Percentiles rank a stretch among this genome's conserved stretches.
Evolutionary conservation across 2,888 invertebrate species (phyloP).

Genomic region (Tetranychus piercei): DNA sequence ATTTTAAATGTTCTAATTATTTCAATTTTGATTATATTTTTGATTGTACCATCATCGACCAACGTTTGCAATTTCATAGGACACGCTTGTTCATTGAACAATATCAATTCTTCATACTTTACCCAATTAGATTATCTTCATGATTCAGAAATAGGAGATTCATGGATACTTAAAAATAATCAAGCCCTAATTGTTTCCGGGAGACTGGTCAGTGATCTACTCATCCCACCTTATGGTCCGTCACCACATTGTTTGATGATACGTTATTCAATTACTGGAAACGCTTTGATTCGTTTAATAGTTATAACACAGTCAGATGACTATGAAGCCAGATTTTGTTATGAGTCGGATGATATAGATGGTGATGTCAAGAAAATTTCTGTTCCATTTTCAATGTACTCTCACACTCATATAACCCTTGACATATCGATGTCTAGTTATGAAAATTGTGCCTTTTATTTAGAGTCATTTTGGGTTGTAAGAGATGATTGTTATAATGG

Average conservation of each 20-base stretch:
- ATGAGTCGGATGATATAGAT: neutral
- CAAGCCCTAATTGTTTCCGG: neutral
- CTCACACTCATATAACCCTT: neutral
- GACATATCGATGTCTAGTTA: neutral
- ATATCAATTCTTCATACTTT: neutral
- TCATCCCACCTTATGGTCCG: neutral
- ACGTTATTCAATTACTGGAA: neutral
- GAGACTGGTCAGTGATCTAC: neutral
- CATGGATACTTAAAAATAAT: neutral
- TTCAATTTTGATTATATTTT: neutral
- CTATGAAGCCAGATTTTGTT: neutral
- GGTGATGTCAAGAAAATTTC: neutral
- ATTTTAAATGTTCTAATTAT: neutral
- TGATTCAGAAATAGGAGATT: neutral
- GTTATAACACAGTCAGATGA: neutral
- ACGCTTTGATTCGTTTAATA: neutral
- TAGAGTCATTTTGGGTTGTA: neutral
- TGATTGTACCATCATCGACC: neutral
- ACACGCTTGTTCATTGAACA: neutral
- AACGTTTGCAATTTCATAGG: neutral
- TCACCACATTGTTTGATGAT: neutral
- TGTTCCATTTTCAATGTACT: neutral
- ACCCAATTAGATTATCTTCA: neutral
- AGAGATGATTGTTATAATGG: neutral
- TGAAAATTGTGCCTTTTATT: neutral